These are phyloP conservation scores for Capromys pilorides DNA, from an alignment of 2,797 vertebrate species.

Conservation along the genomic window DNA sequence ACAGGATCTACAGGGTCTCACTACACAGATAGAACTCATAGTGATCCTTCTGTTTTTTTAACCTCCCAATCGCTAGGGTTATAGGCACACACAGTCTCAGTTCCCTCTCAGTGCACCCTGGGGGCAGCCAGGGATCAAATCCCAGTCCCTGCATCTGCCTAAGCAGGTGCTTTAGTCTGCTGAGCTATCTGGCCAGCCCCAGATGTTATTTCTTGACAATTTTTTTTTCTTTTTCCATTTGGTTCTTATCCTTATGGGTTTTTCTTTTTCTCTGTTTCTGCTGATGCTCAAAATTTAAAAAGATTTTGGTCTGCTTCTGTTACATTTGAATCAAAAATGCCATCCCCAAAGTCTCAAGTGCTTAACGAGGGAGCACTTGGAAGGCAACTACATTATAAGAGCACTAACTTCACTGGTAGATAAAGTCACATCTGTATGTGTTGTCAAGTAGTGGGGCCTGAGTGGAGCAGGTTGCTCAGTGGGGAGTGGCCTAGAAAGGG, in stretches of 20 bases:
- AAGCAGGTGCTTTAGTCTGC: no score
- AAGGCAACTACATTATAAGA: neutral
- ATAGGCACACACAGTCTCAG: no score
- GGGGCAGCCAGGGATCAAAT: no score
- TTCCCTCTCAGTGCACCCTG: no score
- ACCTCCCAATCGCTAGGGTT: no score
- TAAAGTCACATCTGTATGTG: neutral
- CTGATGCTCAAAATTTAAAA: conserved; percentile 47
- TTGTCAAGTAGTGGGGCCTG: neutral
- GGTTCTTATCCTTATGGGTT: neutral
- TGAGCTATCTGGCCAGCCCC: no score
- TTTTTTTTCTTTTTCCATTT: neutral
- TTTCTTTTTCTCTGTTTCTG: neutral
- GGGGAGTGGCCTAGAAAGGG: neutral
- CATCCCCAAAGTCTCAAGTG: neutral
- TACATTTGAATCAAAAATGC: neutral
- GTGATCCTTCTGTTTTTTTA: no score
- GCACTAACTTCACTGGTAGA: neutral
- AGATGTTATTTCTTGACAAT: neutral
- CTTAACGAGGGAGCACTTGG: neutral
- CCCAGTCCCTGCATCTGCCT: no score
- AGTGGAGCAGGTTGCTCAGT: neutral
- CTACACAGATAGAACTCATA: no score
- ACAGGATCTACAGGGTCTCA: no score
- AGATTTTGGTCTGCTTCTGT: neutral